Percentiles rank a stretch among this genome's conserved stretches.
These are phyloP conservation scores for Sitta carolinensis DNA, from an alignment of 2,797 vertebrate species.

Conservation along the genomic window DNA sequence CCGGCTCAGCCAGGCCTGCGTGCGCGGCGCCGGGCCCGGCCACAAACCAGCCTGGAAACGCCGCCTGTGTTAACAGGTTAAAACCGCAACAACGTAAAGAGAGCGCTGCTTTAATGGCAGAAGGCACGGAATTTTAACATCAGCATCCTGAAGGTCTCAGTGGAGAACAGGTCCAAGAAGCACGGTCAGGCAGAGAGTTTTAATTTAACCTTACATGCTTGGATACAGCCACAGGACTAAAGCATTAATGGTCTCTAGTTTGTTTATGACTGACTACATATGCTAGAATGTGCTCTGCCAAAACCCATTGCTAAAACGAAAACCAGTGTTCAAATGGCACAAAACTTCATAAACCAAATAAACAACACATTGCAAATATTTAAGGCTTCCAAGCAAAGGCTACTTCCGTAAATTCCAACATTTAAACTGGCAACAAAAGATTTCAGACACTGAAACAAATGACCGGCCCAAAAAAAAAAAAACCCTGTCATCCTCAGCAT, in stretches of 20 bases:
- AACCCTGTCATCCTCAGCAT: fast-evolving
- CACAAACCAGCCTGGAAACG: neutral
- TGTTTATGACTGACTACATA: constrained; percentile 19
- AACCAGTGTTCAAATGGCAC: neutral
- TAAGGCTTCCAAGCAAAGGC: constrained; percentile 7
- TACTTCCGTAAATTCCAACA: neutral
- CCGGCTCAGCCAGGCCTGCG: neutral
- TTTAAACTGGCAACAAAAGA: neutral
- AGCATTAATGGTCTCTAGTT: neutral
- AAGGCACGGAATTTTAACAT: neutral
- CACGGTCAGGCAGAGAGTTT: neutral
- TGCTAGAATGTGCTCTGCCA: neutral
- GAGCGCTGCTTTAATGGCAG: neutral
- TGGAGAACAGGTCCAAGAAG: neutral
- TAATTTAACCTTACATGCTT: neutral
- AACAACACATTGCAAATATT: constrained; percentile 17
- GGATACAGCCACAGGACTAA: neutral
- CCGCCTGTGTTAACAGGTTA: neutral
- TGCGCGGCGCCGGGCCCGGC: neutral
- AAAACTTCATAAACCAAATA: constrained; percentile 37
- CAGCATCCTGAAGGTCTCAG: neutral
- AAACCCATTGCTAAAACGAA: constrained; percentile 31
- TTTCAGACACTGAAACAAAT: neutral
- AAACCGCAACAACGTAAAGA: neutral
- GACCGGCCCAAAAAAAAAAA: neutral